phyloP scores from a whole-genome alignment of 2,113 vertebrate genomes.

The Phaethornis superciliosus region DNA sequence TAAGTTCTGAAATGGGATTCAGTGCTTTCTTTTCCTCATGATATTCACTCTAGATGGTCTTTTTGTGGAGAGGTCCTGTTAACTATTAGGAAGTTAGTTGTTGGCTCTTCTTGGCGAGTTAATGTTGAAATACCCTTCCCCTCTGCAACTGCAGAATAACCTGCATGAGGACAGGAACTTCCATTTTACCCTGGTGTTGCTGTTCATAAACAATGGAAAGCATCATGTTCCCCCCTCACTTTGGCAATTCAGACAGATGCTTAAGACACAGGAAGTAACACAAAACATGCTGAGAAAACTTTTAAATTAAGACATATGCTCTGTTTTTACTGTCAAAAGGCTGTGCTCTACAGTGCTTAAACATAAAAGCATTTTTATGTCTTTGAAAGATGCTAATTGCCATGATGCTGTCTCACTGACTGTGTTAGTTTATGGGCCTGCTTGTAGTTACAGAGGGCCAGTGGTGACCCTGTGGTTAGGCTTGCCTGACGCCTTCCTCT shows the following conservation, averaged over 20 bases:
- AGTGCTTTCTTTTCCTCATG: neutral
- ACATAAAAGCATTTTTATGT: constrained; percentile 30
- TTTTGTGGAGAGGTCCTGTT: neutral
- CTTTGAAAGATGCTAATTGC: constrained; percentile 35
- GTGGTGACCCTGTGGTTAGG: neutral
- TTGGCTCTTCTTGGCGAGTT: neutral
- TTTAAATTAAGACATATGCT: constrained; percentile 68
- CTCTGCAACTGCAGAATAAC: neutral
- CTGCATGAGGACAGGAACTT: neutral
- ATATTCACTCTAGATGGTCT: neutral
- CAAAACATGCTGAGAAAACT: constrained; percentile 56
- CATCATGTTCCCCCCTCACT: constrained; percentile 38
- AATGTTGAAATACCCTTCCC: constrained; percentile 1
- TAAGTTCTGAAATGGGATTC: neutral
- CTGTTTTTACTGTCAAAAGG: constrained; percentile 58
- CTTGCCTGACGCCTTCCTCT: neutral
- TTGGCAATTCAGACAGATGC: constrained; percentile 68
- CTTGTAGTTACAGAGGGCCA: neutral
- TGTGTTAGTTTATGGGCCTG: neutral
- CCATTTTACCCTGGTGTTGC: neutral
- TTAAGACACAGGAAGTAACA: constrained; percentile 67
- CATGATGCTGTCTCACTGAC: neutral
- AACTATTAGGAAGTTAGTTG: neutral
- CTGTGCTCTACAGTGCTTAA: constrained; percentile 37
- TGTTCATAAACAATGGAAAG: neutral